Evolutionary conservation across 2,113 vertebrate species (phyloP).

Genomic region (Labeo catla): DNA sequence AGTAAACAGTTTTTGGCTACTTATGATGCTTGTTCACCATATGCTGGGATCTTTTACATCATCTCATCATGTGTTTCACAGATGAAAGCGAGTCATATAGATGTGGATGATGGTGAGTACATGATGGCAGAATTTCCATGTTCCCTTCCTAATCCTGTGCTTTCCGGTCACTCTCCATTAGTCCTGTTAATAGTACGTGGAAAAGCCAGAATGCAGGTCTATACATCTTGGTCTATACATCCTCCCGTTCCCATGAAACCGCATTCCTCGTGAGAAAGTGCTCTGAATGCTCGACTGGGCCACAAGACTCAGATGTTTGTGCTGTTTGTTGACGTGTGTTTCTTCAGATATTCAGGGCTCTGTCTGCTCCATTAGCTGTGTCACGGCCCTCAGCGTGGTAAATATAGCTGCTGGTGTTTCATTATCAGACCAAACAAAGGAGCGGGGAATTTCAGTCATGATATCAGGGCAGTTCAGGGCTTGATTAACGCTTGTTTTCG

Average conservation of each 20-base stretch:
- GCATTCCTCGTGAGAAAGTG: background rate
- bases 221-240: background rate
- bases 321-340: background rate
- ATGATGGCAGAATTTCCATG: background rate
- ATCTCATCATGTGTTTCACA: background rate
- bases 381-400: conserved; percentile 38
- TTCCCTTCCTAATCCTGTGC: background rate
- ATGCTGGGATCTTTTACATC: background rate
- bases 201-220: background rate
- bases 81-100: background rate
- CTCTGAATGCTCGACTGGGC: background rate
- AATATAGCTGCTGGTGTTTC: conserved; percentile 47
- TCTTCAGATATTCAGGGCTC: background rate
- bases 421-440: conserved; percentile 46
- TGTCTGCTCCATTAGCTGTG: conserved; percentile 2
- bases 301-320: background rate
- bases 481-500: conserved; percentile 56
- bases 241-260: background rate
- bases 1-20: too few species aligned
- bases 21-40: background rate
- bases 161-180: background rate
- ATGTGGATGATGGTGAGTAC: background rate
- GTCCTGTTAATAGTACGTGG: background rate
- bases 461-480: background rate
- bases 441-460: conserved; percentile 17